phyloP scores from a whole-genome alignment of 2,888 invertebrate species.

The Eupithecia tripunctaria region DNA sequence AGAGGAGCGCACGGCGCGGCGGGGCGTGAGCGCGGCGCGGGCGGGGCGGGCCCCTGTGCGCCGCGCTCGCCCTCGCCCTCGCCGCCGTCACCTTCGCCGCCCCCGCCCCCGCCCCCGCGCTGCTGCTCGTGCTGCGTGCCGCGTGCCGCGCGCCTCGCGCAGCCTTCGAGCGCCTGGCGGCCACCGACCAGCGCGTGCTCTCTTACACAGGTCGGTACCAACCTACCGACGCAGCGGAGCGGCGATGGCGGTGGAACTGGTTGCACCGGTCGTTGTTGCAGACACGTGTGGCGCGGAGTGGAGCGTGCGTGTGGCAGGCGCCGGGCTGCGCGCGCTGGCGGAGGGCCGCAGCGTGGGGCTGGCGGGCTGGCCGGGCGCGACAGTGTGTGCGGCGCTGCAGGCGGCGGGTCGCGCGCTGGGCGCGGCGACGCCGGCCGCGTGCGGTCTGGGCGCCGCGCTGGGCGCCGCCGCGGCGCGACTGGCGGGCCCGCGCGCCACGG shows the following conservation, averaged over 20 bases:
- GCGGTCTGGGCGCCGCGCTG: constrained; percentile 49
- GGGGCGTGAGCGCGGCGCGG: constrained; percentile 62
- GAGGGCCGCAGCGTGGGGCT: constrained; percentile 50
- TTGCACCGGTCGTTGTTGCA: constrained; percentile 41
- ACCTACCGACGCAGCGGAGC: neutral
- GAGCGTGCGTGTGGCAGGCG: constrained; percentile 54
- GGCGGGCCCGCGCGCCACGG: constrained; percentile 56
- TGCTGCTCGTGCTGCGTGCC: constrained; percentile 65
- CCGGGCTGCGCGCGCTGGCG: constrained; percentile 55
- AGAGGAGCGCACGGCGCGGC: constrained; percentile 51
- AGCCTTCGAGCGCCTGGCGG: constrained; percentile 44
- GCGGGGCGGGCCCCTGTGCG: constrained; percentile 61
- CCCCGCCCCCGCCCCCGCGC: constrained; percentile 51
- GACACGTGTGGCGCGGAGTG: constrained; percentile 67
- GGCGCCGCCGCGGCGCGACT: constrained; percentile 54
- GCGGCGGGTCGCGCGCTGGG: constrained; percentile 53
- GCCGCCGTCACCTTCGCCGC: constrained; percentile 59
- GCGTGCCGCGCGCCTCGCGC: constrained; percentile 53
- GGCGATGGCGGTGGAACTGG: constrained; percentile 28
- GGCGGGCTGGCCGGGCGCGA: constrained; percentile 56
- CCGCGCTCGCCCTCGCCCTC: constrained; percentile 60
- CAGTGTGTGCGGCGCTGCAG: constrained; percentile 52
- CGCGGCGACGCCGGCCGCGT: constrained; percentile 45
- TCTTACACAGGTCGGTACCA: constrained; percentile 45
- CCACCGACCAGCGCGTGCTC: constrained; percentile 59